Base-by-base conservation (phyloP, 1,140 invertebrate genomes). In the Daktulosphaira vitifoliae region DNA sequence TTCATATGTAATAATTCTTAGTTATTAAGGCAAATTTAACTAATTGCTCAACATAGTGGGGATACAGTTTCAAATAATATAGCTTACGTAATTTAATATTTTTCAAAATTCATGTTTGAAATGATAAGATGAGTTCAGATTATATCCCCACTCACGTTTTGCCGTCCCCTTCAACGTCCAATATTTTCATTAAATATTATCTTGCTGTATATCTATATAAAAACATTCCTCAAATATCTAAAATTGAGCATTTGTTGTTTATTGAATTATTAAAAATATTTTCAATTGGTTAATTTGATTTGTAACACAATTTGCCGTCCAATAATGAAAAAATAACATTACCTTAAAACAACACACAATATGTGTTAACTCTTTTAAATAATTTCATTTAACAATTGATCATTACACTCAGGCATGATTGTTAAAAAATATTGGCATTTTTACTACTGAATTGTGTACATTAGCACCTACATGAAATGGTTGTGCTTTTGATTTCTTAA, bases 1-100 rank as follows among this genome's bases (percentile, higher is more conserved):
- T 59, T 62, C 42, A 48, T 16, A 16, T 42, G 15, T 48, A 48
- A 62, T 29, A 26, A 33, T 33, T 29, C 6, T 62, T 62, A 62
- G 56, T 48, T 22, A 46, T 62, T 62, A 62, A 62, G 56, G 25
- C 42, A 62, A 62, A 62, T 62, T 22, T 22, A 62, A n/a, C n/a
- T n/a, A n/a, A 62, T 62, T 62, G 56, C 56, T 62, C 56, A 62
- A 62, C 56, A 62, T 46, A 56, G 39, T 33, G 56, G 42, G 54
- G 56, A 23, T 46, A n/a, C n/a, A n/a, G n/a, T n/a, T n/a, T n/a
- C n/a, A n/a, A n/a, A n/a, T n/a, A n/a, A n/a, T n/a, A n/a, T n/a
- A n/a, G n/a, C n/a, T n/a, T n/a, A n/a, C n/a, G n/a, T n/a, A n/a
- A n/a, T n/a, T n/a, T n/a, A n/a, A n/a, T n/a, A n/a, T n/a, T n/a